phyloP scores from a whole-genome alignment of 2,113 vertebrate genomes.

The Montifringilla adamsi region DNA sequence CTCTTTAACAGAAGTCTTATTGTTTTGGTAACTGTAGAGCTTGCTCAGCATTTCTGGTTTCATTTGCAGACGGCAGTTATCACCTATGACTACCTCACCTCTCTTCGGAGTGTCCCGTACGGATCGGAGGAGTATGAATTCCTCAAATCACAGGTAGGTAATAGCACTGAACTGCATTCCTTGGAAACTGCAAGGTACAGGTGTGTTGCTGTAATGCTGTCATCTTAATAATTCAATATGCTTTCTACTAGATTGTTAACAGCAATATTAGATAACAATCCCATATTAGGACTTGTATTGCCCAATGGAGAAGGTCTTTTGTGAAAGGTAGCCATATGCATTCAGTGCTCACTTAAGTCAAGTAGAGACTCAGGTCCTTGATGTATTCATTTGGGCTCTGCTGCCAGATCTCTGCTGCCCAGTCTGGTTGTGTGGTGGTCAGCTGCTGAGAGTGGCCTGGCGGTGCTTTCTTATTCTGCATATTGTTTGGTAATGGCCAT shows the following conservation, averaged over 20 bases:
- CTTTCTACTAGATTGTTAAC: neutral
- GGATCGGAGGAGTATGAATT: slow-evolving; percentile 85
- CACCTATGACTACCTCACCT: slow-evolving; percentile 90
- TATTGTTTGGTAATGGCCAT: neutral
- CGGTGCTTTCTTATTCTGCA: neutral
- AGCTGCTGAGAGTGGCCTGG: neutral
- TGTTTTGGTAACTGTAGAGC: neutral
- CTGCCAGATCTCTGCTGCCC: neutral
- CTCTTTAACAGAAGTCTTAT: neutral
- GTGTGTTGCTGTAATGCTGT: neutral
- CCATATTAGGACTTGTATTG: neutral
- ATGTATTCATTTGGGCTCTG: neutral
- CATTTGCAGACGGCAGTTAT: slow-evolving; percentile 85
- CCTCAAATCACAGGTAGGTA: slow-evolving; percentile 86
- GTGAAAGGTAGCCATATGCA: neutral
- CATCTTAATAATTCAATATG: neutral
- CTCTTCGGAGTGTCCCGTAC: slow-evolving; percentile 78
- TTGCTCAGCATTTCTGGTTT: slow-evolving; percentile 24
- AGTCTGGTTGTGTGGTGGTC: neutral
- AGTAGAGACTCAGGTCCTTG: neutral
- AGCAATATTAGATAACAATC: neutral
- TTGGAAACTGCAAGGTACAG: neutral
- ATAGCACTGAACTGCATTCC: neutral
- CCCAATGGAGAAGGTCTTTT: neutral
- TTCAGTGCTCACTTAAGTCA: neutral